A percentile compares a stretch with the other conserved stretches of the same genome.
phyloP scores from a whole-genome alignment of 2,113 vertebrate genomes.

The Mystacornis crossleyi region DNA sequence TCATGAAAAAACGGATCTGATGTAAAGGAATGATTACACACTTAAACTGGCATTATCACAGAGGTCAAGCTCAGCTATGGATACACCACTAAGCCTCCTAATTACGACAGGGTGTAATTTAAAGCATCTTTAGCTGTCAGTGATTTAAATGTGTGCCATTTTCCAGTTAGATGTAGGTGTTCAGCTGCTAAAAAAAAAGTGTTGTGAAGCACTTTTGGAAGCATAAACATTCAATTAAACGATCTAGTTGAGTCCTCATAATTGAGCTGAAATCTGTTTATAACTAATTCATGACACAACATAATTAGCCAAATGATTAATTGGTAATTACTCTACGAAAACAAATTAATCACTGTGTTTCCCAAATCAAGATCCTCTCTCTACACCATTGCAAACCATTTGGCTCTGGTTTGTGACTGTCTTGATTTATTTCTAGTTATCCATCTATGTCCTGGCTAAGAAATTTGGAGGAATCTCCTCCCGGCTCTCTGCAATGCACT shows the following conservation, averaged over 20 bases:
- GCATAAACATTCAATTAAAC: constrained; percentile 29
- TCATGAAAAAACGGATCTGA: background rate
- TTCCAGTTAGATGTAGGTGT: background rate
- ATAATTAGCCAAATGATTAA: constrained; percentile 49
- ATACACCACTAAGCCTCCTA: background rate
- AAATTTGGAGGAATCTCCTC: background rate
- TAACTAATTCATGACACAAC: constrained; percentile 20
- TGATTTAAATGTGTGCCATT: background rate
- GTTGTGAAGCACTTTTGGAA: background rate
- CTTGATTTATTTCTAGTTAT: constrained; percentile 17
- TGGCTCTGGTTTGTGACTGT: background rate
- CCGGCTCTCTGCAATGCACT: background rate
- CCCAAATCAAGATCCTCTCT: background rate
- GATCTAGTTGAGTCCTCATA: background rate
- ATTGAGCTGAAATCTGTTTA: constrained; percentile 33
- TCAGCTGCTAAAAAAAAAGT: background rate
- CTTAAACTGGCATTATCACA: background rate
- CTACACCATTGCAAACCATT: background rate
- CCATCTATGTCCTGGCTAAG: background rate
- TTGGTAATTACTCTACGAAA: constrained; percentile 30
- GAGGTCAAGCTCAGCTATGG: background rate
- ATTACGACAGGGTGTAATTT: constrained; percentile 1
- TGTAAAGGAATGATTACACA: background rate
- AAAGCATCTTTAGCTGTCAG: background rate
- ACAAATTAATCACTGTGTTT: constrained; percentile 38